Percentiles rank a stretch among this genome's conserved stretches.
Conservation (phyloP, 2,113 vertebrate genomes). For the Oryzias celebensis region DNA sequence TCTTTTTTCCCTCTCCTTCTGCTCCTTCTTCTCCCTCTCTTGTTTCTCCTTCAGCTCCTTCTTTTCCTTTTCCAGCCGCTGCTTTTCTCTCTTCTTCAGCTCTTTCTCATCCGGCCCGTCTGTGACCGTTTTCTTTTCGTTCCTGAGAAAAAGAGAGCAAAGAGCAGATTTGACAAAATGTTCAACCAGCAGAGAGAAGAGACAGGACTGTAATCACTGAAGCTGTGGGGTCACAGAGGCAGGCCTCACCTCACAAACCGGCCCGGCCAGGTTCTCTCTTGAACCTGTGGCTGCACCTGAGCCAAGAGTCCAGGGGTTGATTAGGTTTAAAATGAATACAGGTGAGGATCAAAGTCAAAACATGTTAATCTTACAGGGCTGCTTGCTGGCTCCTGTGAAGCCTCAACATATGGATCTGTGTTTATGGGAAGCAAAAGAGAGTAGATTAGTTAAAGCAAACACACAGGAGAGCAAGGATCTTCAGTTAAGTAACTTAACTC, state of each 20-base stretch:
- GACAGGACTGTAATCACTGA: too few species aligned
- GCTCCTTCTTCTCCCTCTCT: constrained; percentile 68
- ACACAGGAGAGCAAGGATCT: too few species aligned
- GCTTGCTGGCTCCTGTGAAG: constrained; percentile 47
- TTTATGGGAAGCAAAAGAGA: neutral
- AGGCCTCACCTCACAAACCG: constrained; percentile 68
- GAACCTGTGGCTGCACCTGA: constrained; percentile 43
- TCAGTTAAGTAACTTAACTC: too few species aligned
- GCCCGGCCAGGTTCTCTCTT: constrained; percentile 52
- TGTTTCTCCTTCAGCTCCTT: constrained; percentile 69
- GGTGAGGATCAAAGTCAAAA: too few species aligned
- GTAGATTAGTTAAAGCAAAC: neutral
- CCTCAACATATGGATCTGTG: constrained; percentile 75
- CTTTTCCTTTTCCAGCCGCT: constrained; percentile 74
- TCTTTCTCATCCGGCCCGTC: constrained; percentile 71
- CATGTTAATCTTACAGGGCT: neutral
- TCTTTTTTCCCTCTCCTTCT: constrained; percentile 67
- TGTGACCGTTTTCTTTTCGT: constrained; percentile 49
- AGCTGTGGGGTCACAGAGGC: neutral
- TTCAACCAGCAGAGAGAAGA: constrained; percentile 14
- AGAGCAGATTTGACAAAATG: neutral
- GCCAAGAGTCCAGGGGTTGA: neutral
- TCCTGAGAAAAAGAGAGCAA: constrained; percentile 31
- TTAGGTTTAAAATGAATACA: neutral
- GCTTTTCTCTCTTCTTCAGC: constrained; percentile 75